Conservation (phyloP, 1,140 invertebrate genomes). For the Venustaconcha ellipsiformis region DNA sequence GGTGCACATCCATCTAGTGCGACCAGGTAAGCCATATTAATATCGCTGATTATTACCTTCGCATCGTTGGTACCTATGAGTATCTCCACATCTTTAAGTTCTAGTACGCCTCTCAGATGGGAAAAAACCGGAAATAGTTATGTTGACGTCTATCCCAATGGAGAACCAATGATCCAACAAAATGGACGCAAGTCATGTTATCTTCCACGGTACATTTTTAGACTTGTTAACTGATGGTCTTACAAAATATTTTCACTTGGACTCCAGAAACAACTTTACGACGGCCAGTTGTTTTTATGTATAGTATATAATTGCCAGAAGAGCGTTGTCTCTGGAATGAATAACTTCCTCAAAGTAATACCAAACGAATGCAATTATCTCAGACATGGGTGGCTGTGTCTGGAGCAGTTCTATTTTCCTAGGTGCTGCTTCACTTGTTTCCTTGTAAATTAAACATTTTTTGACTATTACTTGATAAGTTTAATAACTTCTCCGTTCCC, state of each 20-base stretch:
- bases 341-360: slow-evolving; percentile 14
- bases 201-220: slow-evolving; percentile 7
- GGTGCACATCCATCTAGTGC: slow-evolving; percentile 11
- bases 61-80: not conserved
- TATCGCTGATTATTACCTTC: not conserved
- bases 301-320: slow-evolving; percentile 10
- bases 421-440: too few species aligned
- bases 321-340: not conserved
- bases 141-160: slow-evolving; percentile 27
- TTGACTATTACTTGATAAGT: too few species aligned
- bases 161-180: slow-evolving; percentile 23
- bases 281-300: slow-evolving; percentile 1
- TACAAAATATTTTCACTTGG: slow-evolving; percentile 17
- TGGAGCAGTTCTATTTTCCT: too few species aligned
- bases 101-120: not conserved
- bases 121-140: slow-evolving; percentile 22
- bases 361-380: too few species aligned
- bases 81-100: not conserved
- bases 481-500: too few species aligned
- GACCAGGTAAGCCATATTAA: slow-evolving; percentile 1
- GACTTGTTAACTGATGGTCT: slow-evolving; percentile 20
- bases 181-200: slow-evolving; percentile 6
- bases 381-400: too few species aligned
- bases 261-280: not conserved
- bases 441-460: too few species aligned